Conservation (phyloP, 2,113 vertebrate species). For the Ardeotis arabs region DNA sequence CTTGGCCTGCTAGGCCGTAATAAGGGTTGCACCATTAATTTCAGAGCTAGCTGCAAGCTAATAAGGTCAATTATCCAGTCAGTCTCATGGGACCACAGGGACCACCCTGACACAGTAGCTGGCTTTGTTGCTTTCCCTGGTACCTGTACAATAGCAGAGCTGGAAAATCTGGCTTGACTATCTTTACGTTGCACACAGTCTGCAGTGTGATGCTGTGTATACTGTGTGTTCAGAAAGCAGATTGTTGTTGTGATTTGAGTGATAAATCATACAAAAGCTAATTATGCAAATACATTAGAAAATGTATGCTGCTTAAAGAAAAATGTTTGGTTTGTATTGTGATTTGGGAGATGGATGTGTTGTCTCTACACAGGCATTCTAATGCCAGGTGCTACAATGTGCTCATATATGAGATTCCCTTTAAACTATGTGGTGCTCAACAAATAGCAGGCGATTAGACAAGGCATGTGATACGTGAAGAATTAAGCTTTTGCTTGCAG, state of each 20-base stretch:
- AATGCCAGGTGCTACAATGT: background rate
- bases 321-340: background rate
- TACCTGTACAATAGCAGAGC: background rate
- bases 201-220: background rate
- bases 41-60: background rate
- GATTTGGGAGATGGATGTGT: background rate
- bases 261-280: background rate
- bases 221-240: background rate
- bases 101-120: background rate
- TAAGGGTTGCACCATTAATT: background rate
- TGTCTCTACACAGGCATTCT: background rate
- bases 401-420: background rate
- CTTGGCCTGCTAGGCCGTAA: background rate
- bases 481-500: background rate
- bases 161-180: background rate
- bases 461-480: background rate
- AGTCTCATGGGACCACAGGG: background rate
- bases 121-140: background rate
- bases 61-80: background rate
- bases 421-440: background rate
- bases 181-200: background rate
- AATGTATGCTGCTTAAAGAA: background rate
- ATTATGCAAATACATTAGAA: background rate
- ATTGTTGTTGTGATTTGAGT: background rate
- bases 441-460: background rate